Evolutionary conservation across 1,140 invertebrate species (phyloP).

Genomic region (Ceratitis capitata): DNA sequence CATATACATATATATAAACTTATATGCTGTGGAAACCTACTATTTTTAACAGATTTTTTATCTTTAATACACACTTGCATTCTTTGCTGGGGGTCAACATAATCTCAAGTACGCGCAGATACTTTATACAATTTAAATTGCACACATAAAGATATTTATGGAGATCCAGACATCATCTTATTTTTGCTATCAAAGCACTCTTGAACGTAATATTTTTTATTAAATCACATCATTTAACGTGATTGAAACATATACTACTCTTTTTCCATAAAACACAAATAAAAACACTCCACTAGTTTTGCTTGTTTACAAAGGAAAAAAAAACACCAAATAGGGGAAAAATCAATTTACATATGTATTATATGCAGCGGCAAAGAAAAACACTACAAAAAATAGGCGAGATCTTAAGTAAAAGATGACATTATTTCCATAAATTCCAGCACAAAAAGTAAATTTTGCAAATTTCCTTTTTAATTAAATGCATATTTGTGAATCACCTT

Average conservation of each 20-base stretch:
- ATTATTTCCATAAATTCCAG: neutral
- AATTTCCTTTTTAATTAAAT: neutral
- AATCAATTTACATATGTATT: constrained; percentile 36
- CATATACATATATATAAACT: too few species aligned
- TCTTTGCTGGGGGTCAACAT: neutral
- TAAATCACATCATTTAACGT: neutral
- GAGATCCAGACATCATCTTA: neutral
- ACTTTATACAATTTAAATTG: neutral
- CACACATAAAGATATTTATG: neutral
- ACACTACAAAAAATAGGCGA: neutral
- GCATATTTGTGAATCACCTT: constrained; percentile 21
- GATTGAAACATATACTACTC: neutral
- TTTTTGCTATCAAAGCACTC: neutral
- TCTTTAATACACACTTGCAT: neutral
- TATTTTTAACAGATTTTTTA: neutral
- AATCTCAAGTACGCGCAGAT: neutral
- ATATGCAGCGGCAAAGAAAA: neutral
- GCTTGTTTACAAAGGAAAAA: constrained; percentile 31
- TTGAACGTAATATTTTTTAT: neutral
- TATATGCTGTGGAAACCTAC: too few species aligned
- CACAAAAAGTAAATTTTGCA: neutral
- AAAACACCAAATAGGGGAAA: constrained; percentile 12
- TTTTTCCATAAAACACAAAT: neutral
- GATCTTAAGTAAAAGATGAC: too few species aligned
- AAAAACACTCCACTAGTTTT: constrained; percentile 1